A percentile compares a stretch with the other conserved stretches of the same genome.
These are phyloP conservation scores for Gymnocypris eckloni DNA, from an alignment of 2,797 vertebrate species.

Conservation along the genomic window DNA sequence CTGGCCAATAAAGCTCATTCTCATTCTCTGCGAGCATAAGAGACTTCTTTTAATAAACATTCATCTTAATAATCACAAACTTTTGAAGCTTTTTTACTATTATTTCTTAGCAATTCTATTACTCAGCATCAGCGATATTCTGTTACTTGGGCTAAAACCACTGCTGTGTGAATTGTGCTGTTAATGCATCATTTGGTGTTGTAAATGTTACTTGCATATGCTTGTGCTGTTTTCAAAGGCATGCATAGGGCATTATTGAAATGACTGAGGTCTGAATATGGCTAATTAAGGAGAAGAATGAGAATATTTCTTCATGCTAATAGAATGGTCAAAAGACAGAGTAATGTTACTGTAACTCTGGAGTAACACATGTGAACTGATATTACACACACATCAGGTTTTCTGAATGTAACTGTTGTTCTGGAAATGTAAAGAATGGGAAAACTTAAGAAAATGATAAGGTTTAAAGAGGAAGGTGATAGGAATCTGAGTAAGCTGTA, in stretches of 20 bases:
- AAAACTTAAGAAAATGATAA: not conserved
- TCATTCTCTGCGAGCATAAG: too few species aligned
- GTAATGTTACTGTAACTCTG: too few species aligned
- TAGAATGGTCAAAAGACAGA: not conserved
- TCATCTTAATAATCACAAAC: too few species aligned
- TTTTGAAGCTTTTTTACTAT: not conserved
- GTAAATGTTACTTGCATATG: not conserved
- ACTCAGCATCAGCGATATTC: not conserved
- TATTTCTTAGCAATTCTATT: not conserved
- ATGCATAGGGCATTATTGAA: not conserved
- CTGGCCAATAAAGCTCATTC: too few species aligned
- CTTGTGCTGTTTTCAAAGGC: not conserved
- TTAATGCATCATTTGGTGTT: not conserved
- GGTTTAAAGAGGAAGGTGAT: not conserved
- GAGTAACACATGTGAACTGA: not conserved
- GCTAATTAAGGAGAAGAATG: not conserved
- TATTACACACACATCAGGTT: not conserved
- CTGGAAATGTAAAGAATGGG: not conserved
- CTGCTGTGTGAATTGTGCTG: not conserved
- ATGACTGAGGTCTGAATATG: not conserved
- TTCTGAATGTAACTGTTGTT: not conserved
- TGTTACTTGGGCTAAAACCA: not conserved
- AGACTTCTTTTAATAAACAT: not conserved
- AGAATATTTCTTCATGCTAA: not conserved
- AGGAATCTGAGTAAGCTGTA: not conserved